Percentiles rank a stretch among this genome's conserved stretches.
These are phyloP conservation scores for Siphamia tubifer DNA, from an alignment of 2,113 vertebrate genomes.

Conservation along the genomic window DNA sequence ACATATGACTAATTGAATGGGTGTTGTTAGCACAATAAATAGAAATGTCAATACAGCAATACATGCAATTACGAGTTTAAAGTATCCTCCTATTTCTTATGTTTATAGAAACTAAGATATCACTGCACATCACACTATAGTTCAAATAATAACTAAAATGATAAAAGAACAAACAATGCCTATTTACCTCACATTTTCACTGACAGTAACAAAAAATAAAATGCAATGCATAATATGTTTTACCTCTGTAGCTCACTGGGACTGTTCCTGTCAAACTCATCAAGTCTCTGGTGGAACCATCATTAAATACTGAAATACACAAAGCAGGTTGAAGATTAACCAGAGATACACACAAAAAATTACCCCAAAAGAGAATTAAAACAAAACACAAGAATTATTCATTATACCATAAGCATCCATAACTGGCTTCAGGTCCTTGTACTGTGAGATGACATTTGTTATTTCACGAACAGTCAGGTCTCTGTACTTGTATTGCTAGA, in stretches of 20 bases:
- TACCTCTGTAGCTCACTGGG: constrained; percentile 96
- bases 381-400: not conserved
- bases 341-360: too few relatives aligned
- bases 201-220: too few relatives aligned
- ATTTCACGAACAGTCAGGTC: constrained; percentile 95
- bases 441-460: constrained; percentile 88
- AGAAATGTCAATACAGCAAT: too few relatives aligned
- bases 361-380: not conserved
- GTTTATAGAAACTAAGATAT: too few relatives aligned
- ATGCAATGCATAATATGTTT: not conserved
- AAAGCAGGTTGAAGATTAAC: not conserved
- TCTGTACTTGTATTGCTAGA: constrained; percentile 95
- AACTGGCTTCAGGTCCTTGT: constrained; percentile 97
- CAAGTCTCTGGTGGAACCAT: constrained; percentile 92
- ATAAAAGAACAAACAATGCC: too few relatives aligned
- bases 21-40: too few relatives aligned
- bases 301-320: constrained; percentile 91
- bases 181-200: too few relatives aligned
- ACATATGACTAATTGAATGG: not conserved
- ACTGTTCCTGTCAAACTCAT: constrained; percentile 97
- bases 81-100: too few relatives aligned
- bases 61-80: too few relatives aligned
- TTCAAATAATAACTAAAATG: too few relatives aligned
- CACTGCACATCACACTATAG: too few relatives aligned
- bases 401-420: constrained; percentile 93